Evolutionary conservation across 2,888 invertebrate species (phyloP).

Genomic region (Sepiola atlantica): DNA sequence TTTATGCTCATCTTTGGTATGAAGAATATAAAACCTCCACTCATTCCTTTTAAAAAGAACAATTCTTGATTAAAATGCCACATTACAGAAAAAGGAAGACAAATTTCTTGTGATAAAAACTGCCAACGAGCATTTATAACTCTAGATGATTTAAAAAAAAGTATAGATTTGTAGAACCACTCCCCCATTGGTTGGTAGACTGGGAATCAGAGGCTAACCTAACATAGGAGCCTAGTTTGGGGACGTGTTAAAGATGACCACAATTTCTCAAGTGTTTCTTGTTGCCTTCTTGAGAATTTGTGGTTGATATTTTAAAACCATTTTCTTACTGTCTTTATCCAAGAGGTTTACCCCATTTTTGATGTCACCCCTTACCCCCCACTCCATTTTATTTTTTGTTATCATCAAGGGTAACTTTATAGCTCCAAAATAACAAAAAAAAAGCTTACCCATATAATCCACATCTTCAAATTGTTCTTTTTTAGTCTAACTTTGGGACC

Average conservation of each 20-base stretch:
- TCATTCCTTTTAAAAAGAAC: not conserved
- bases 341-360: not conserved
- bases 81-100: slow-evolving; percentile 19
- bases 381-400: not conserved
- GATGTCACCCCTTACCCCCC: not conserved
- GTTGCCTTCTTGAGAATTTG: not conserved
- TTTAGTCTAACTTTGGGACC: not conserved
- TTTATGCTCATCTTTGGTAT: slow-evolving; percentile 42
- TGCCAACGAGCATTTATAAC: slow-evolving; percentile 32
- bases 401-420: not conserved
- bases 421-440: not conserved
- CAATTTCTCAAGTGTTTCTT: slow-evolving; percentile 18
- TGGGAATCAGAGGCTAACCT: not conserved
- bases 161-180: not conserved
- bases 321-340: not conserved
- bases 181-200: not conserved
- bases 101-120: slow-evolving; percentile 44
- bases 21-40: not conserved
- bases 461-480: not conserved
- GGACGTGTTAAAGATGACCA: not conserved
- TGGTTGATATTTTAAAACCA: not conserved
- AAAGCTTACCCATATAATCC: not conserved
- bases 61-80: not conserved
- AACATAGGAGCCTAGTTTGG: not conserved
- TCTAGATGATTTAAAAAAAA: not conserved